Base-by-base conservation (phyloP, 2,888 invertebrate species). In the Mesochorus sp. region DNA sequence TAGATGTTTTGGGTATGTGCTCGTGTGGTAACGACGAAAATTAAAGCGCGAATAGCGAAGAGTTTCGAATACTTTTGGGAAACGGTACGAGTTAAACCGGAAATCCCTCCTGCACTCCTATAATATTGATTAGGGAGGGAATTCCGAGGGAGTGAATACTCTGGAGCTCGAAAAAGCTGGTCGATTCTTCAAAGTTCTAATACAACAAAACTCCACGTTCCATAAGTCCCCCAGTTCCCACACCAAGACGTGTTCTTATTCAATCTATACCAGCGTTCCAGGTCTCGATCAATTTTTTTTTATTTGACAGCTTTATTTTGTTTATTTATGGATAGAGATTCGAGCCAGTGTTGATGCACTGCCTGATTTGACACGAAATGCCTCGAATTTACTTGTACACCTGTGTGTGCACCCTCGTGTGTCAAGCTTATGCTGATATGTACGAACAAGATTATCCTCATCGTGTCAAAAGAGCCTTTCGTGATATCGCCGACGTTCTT, bases 401-500 rank as follows among this genome's bases (percentile, higher is more conserved):
- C 17, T 26, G 10, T 44, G 37, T 34, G 19, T 3, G 12, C 2
- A n/a, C n/a, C n/a, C n/a, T n/a, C n/a, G n/a, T n/a, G n/a, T n/a
- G n/a, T n/a, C n/a, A n/a, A n/a, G n/a, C n/a, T n/a, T n/a, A n/a
- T n/a, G n/a, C n/a, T n/a, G 42, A 19, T 31, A 53, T 34, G 59
- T 51, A 21, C 42, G 21, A 66, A 44, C 49, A 34, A 61, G 47
- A 71, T 61, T 71, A 71, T 57, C 59, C 59, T 28, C 37, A 53
- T 66, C 66, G 70, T 66, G 75, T 66, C 59, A 71, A 71, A 71
- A 66, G n/a, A n/a, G 53, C 37, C 51, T 64, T 79, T 42, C 80
- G 79, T 66, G 80, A 79, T 79, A 80, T 80, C 80, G 61, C 64
- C 76, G 68, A 64, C 68, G 59, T 72, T 68, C 39, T 61, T 76